Conservation (phyloP, 2,888 invertebrate species). For the Blastobasis lacticolella region DNA sequence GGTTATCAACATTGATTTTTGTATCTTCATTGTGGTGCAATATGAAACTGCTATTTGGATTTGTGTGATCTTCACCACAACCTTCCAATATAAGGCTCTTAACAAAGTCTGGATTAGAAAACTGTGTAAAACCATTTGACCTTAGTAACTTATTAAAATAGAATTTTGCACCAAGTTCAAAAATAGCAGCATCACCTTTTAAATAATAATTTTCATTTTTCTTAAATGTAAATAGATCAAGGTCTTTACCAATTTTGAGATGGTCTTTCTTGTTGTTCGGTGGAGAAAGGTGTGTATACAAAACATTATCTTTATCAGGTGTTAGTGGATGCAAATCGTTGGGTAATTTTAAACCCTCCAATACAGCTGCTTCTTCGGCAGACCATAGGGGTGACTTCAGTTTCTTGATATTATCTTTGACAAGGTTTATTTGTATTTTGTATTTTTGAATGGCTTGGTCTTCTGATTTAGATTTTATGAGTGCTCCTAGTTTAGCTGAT, state of each 20-base stretch:
- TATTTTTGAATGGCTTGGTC: constrained; percentile 62
- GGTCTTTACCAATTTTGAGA: constrained; percentile 67
- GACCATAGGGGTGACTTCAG: constrained; percentile 78
- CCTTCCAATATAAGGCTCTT: constrained; percentile 85
- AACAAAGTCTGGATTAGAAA: constrained; percentile 85
- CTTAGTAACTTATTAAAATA: constrained; percentile 58
- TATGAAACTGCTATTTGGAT: constrained; percentile 73
- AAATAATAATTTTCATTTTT: constrained; percentile 77
- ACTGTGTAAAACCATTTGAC: constrained; percentile 73
- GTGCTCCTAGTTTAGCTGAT: constrained; percentile 55
- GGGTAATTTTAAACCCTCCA: constrained; percentile 79
- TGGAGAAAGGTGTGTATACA: constrained; percentile 32
- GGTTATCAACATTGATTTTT: constrained; percentile 67
- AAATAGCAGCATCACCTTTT: constrained; percentile 79
- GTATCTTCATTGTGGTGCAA: constrained; percentile 73
- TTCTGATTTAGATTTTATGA: constrained; percentile 47
- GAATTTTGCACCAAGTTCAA: constrained; percentile 77
- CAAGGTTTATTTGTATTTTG: constrained; percentile 66
- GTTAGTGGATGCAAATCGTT: constrained; percentile 79
- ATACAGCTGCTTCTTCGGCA: constrained; percentile 81
- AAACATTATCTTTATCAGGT: constrained; percentile 54
- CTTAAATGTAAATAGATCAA: constrained; percentile 72
- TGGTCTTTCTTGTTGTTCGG: constrained; percentile 60
- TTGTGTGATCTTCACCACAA: constrained; percentile 74
- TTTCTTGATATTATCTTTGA: constrained; percentile 78